Evolutionary conservation across 2,797 vertebrate genomes (phyloP).

Genomic region (Chaetodon trifasciatus): DNA sequence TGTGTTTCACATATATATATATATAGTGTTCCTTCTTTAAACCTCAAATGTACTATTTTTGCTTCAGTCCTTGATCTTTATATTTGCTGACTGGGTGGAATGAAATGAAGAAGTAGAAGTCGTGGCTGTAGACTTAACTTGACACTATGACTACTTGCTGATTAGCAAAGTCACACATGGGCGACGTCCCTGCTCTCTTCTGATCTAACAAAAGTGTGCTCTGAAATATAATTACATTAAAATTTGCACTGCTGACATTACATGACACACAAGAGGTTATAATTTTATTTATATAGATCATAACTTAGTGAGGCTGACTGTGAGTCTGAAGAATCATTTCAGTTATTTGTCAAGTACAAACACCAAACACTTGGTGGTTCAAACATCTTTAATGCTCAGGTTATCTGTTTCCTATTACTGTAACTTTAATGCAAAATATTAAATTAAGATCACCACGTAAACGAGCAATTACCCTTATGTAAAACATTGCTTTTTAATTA

Average conservation of each 20-base stretch:
- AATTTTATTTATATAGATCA: background rate
- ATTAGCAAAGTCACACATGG: slow-evolving; percentile 3
- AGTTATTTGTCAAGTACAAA: background rate
- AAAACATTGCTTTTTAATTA: background rate
- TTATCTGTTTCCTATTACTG: background rate
- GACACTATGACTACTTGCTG: background rate
- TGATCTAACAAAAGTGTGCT: background rate
- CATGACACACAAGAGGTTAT: background rate
- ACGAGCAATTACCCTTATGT: background rate
- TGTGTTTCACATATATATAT: background rate
- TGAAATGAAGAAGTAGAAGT: slow-evolving; percentile 6
- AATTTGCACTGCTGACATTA: background rate
- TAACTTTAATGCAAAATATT: background rate
- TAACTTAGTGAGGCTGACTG: background rate
- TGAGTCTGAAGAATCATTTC: background rate
- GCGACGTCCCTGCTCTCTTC: background rate
- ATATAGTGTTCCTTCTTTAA: background rate
- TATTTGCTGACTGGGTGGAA: background rate
- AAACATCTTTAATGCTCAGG: background rate
- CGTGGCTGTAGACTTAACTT: background rate
- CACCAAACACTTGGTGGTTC: background rate
- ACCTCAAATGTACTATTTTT: background rate
- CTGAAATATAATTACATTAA: background rate
- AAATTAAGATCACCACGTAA: background rate
- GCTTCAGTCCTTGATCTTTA: background rate